Conservation (phyloP, 2,113 vertebrate genomes). For the Perognathus longimembris region DNA sequence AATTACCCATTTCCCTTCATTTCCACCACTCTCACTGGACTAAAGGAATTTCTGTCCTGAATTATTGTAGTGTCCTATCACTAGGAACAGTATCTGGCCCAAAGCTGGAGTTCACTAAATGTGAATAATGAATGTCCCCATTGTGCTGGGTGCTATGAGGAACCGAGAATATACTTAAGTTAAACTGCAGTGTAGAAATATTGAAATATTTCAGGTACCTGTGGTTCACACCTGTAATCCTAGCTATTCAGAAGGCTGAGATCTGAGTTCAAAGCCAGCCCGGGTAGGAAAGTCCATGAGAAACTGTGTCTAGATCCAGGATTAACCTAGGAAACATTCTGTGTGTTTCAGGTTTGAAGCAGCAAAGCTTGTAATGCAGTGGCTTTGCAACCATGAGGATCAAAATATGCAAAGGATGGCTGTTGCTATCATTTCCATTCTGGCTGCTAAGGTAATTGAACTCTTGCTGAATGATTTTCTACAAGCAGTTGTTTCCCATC, state of each 20-base stretch:
- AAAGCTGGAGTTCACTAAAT: neutral
- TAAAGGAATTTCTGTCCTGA: too few relatives aligned
- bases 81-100: neutral
- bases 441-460: constrained; percentile 95
- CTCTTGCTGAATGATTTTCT: neutral
- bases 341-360: constrained; percentile 94
- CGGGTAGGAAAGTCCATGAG: too few relatives aligned
- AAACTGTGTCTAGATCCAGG: neutral
- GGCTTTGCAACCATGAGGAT: constrained; percentile 99
- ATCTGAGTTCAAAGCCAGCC: too few relatives aligned
- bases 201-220: neutral
- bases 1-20: neutral
- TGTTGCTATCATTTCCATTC: constrained; percentile 98
- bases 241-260: too few relatives aligned
- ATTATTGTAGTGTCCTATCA: neutral
- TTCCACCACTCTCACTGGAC: neutral
- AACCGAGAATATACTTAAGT: constrained; percentile 31
- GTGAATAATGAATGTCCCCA: neutral
- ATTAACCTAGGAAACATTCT: constrained; percentile 47
- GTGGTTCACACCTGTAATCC: too few relatives aligned
- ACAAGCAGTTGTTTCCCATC: neutral
- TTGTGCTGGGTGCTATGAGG: constrained; percentile 17
- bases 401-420: constrained; percentile 99
- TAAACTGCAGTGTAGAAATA: constrained; percentile 28
- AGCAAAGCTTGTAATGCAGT: constrained; percentile 99